A percentile compares a stretch with the other conserved stretches of the same genome.
phyloP scores from a whole-genome alignment of 2,113 vertebrate genomes.

The Thinocorus orbignyianus region DNA sequence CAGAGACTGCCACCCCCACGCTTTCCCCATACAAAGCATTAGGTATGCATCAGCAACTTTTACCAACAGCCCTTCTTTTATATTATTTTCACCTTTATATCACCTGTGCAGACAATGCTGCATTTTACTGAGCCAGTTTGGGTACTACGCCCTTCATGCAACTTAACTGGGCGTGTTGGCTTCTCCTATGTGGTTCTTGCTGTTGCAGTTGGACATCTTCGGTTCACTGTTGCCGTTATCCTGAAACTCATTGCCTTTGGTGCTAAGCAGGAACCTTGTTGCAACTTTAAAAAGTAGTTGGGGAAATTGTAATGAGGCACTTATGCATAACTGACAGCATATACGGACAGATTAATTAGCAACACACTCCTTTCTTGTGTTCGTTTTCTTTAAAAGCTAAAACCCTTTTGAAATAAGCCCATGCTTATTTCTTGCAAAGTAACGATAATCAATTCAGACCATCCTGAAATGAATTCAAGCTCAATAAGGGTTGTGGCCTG shows the following conservation, averaged over 20 bases:
- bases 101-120: not conserved
- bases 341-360: not conserved
- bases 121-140: not conserved
- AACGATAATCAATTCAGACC: slow-evolving; percentile 2
- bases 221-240: not conserved
- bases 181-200: not conserved
- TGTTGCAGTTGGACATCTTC: not conserved
- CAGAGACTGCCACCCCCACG: not conserved
- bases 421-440: not conserved
- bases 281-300: not conserved
- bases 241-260: not conserved
- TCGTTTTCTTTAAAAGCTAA: not conserved
- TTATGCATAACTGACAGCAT: not conserved
- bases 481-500: not conserved
- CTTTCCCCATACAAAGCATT: not conserved
- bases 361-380: not conserved
- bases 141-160: not conserved
- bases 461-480: not conserved
- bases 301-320: not conserved
- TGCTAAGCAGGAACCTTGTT: not conserved
- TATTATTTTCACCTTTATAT: not conserved
- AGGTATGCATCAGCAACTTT: not conserved
- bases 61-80: not conserved
- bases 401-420: not conserved
- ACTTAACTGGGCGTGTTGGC: not conserved